Base-by-base conservation (phyloP, 2,888 invertebrate genomes). In the Xylota segnis region DNA sequence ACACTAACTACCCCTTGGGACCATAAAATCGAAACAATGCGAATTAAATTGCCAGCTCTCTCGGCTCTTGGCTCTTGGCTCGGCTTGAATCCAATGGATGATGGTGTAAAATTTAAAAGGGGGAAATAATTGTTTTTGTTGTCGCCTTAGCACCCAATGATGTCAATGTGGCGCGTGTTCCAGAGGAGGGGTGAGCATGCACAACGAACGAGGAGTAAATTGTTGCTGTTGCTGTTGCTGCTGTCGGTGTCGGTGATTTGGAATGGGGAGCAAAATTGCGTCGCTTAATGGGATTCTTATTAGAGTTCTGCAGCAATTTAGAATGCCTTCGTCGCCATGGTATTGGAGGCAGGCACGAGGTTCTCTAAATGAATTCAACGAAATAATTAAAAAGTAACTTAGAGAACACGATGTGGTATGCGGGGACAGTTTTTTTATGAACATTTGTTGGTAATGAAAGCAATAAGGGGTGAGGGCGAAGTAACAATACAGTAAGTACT, bases 51-150 rank as follows among this genome's bases (percentile, higher is more conserved):
- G 86, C 86, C 29, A 52, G 56, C 76, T 66, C 71, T 68, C 56
- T 74, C 10, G 65, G 37, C 43, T 18, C 50, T 32, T 23, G 5
- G 10, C 12, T 52, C 29, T 27, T 43, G 27, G 10, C 54, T 71
- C 74, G 45, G 71, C 66, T 58, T 65, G 50, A 63, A 65, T 56
- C 54, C 54, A 23, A 10, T 12, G 59, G 65, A 77, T 77, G 71
- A 61, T 71, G 72, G 77, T 74, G 81, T 72, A 76, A 52, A 81
- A 66, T 86, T 76, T 81, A 68, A 76, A 72, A 54, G 70, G 74
- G 77, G 78, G 75, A 71, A 81, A 87, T 88, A 87, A 88, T 88
- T 88, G 88, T 83, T 87, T 88, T 88, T 83, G 87, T 86, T 87
- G 84, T 87, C 87, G 84, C 76, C 82, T 77, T 88, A 86, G 86